Evolutionary conservation across 2,797 vertebrate species (phyloP).

Genomic region (Aeoliscus strigatus): DNA sequence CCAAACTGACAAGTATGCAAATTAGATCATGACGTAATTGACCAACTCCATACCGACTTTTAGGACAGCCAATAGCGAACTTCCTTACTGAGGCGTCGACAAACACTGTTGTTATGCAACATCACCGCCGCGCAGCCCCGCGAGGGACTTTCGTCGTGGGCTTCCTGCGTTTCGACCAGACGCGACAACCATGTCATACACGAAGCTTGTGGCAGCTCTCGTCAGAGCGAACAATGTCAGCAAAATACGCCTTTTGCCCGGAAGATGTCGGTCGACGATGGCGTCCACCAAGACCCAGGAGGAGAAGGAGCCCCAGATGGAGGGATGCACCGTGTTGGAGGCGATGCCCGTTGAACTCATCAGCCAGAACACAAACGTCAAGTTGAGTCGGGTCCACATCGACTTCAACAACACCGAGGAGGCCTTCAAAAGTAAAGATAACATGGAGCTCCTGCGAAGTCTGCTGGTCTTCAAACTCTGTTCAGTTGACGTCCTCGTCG

Average conservation of each 20-base stretch:
- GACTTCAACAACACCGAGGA: conserved; percentile 83
- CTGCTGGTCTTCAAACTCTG: conserved; percentile 87
- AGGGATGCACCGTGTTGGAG: conserved; percentile 51
- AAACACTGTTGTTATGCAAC: too few species aligned
- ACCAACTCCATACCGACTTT: too few species aligned
- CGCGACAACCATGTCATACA: conserved; percentile 58
- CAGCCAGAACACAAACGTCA: conserved; percentile 9
- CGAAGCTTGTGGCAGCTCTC: conserved; percentile 48
- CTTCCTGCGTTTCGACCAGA: too few species aligned
- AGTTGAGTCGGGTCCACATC: conserved; percentile 47
- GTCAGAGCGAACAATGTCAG: conserved; percentile 29
- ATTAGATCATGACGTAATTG: too few species aligned
- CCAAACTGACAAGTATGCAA: too few species aligned
- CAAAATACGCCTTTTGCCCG: conserved; percentile 22
- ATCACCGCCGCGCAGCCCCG: too few species aligned
- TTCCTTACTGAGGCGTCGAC: too few species aligned
- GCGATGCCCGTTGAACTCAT: conserved; percentile 59
- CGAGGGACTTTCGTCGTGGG: too few species aligned
- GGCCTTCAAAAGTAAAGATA: conserved; percentile 87
- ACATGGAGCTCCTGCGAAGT: conserved; percentile 80
- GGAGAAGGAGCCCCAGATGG: conserved; percentile 39
- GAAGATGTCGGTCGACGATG: conserved; percentile 57
- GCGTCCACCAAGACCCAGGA: conserved; percentile 55
- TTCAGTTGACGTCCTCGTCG: conserved; percentile 78
- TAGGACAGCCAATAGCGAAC: too few species aligned